Base-by-base conservation (phyloP, 2,113 vertebrate species). In the Scortum barcoo region DNA sequence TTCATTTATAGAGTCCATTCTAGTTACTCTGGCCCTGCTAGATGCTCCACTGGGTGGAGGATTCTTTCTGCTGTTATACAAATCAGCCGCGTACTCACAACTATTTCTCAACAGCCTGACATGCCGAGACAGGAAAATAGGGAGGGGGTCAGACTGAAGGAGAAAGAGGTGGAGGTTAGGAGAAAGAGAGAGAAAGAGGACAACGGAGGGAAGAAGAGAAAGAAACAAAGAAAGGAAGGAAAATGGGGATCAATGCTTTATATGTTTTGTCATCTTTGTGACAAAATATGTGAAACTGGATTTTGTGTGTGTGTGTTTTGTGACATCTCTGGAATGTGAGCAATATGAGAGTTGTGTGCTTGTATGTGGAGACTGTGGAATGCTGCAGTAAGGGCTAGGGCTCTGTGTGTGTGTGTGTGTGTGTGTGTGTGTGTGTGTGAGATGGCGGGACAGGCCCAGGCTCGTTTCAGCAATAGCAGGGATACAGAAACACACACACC, bases 261-360 rank as follows among this genome's bases (percentile, higher is more conserved):
- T 67, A 19, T 20, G 10, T 61, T 26, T 72, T 72, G 19, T 60
- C 20, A n/a, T 72, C 17, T 30, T 42, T 40, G 54, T 33, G 19
- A 26, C 74, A 7, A 66, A 80, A 70, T 57, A 6, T 0, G 10
- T 11, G 5, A 36, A 13, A 14, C 0, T 60, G n/a, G 1, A 19
- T 44, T 24, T 36, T 33, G 62, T 84, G 42, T 63, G 66, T 71
- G 46, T 69, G 42, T 81, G n/a, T 42, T 46, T 61, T 80, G 77
- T 85, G 76, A 89, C 75, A 75, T 57, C 84, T 62, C 53, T 74
- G 89, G 79, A 90, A 87, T 89, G 85, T 90, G 83, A 67, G 62
- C 85, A 78, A 90, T 69, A 24, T 61, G 63, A 80, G 81, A 79
- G 68, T 77, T 62, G 71, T 65, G 61, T 76, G 81, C 83, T 80